Percentiles rank a stretch among this genome's conserved stretches.
Conservation (phyloP, 1,140 invertebrate genomes). For the Pachyrhynchus sulphureomaculatus region DNA sequence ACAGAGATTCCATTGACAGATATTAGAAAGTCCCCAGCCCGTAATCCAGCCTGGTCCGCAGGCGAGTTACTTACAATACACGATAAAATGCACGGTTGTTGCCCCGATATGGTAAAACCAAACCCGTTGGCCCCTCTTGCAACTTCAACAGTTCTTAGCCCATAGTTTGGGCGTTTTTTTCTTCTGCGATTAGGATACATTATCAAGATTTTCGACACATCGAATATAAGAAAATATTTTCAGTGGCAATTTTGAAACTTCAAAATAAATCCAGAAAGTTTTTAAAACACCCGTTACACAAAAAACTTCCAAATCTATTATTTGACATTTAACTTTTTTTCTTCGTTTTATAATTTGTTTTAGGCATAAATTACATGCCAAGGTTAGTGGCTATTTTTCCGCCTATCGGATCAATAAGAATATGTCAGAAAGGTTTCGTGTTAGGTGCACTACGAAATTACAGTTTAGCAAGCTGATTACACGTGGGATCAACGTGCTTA, state of each 20-base stretch:
- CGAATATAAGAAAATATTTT: not conserved
- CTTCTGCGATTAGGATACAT: slow-evolving; percentile 73
- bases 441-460: too few relatives aligned
- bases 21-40: slow-evolving; percentile 88
- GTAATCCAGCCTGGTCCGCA: slow-evolving; percentile 80
- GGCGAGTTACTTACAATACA: slow-evolving; percentile 84
- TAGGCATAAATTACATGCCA: too few relatives aligned
- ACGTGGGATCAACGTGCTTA: too few relatives aligned
- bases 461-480: too few relatives aligned
- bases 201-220: not conserved
- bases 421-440: too few relatives aligned
- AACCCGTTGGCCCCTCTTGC: slow-evolving; percentile 81
- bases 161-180: slow-evolving; percentile 78
- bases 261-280: not conserved
- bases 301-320: not conserved
- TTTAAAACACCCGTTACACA: slow-evolving; percentile 20
- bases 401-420: too few relatives aligned
- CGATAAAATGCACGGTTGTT: slow-evolving; percentile 86
- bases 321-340: too few relatives aligned
- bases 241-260: not conserved
- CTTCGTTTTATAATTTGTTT: too few relatives aligned
- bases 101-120: slow-evolving; percentile 92
- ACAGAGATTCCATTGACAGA: slow-evolving; percentile 90
- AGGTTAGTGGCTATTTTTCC: too few relatives aligned
- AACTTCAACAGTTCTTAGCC: slow-evolving; percentile 83